Evolutionary conservation across 2,888 invertebrate species (phyloP).

Genomic region (Ametastegia equiseti): DNA sequence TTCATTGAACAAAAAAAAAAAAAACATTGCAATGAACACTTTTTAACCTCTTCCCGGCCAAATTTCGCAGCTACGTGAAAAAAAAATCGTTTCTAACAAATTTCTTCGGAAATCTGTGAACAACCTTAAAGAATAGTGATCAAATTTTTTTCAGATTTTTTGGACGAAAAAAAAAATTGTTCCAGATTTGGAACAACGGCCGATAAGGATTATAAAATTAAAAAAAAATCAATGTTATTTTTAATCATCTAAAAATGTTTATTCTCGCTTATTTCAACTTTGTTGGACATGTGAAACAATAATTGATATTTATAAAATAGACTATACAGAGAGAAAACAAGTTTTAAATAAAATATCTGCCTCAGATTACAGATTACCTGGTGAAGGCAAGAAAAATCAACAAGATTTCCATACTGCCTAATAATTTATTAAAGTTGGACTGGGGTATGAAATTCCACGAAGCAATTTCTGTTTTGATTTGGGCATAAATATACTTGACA

Average conservation of each 20-base stretch:
- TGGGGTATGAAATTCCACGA: neutral
- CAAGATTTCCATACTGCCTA: neutral
- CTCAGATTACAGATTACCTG: neutral
- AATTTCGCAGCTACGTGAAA: conserved; percentile 5
- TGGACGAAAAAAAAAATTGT: conserved; percentile 23
- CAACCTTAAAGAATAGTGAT: neutral
- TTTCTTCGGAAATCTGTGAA: neutral
- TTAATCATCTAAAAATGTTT: neutral
- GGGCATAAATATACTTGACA: neutral
- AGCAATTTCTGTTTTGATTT: neutral
- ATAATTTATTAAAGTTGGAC: neutral
- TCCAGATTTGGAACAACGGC: neutral
- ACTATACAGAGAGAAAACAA: neutral
- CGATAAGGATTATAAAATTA: neutral
- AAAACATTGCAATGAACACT: too few relatives aligned
- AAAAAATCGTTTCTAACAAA: neutral
- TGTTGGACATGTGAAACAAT: neutral
- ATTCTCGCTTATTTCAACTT: neutral
- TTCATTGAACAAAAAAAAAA: too few relatives aligned
- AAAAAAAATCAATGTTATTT: neutral
- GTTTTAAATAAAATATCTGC: neutral
- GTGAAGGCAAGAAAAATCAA: neutral
- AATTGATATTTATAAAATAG: neutral
- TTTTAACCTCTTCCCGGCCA: conserved; percentile 13
- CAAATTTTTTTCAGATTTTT: too few relatives aligned